Evolutionary conservation across 1,140 invertebrate species (phyloP).

Genomic region (Nasonia longicornis): DNA sequence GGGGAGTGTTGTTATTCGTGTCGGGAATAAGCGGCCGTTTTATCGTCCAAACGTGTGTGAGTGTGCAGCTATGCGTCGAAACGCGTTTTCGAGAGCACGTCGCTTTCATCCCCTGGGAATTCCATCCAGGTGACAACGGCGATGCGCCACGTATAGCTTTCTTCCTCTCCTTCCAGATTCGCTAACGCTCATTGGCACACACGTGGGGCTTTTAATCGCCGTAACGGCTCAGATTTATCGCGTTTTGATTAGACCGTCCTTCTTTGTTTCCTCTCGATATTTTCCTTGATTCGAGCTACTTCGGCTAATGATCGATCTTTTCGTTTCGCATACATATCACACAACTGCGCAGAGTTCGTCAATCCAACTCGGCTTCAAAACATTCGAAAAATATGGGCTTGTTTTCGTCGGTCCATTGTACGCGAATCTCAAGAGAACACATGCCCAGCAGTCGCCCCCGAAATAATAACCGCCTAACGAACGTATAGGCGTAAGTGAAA

Average conservation of each 20-base stretch:
- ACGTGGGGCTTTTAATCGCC: conserved; percentile 25
- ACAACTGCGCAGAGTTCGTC: no score
- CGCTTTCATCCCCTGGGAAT: conserved; percentile 56
- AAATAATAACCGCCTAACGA: no score
- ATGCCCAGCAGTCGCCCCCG: no score
- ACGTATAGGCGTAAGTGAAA: neutral
- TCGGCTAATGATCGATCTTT: no score
- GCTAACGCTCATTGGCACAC: neutral
- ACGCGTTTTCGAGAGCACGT: conserved; percentile 43
- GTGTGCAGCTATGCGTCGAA: neutral
- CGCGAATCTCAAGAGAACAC: no score
- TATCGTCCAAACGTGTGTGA: neutral
- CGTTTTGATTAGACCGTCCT: conserved; percentile 20
- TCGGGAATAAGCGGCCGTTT: conserved; percentile 1
- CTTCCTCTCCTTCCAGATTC: conserved; percentile 26
- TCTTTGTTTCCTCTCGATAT: neutral
- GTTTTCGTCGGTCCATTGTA: no score
- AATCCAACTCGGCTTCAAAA: no score
- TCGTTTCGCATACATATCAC: no score
- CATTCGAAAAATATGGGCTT: no score
- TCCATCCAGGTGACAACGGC: conserved; percentile 53
- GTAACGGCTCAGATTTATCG: conserved; percentile 19
- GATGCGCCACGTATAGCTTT: neutral
- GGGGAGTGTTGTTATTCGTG: conserved; percentile 28
- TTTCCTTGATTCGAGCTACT: no score